These are phyloP conservation scores for Xanthia togata DNA, from an alignment of 2,888 invertebrate species.

Conservation along the genomic window DNA sequence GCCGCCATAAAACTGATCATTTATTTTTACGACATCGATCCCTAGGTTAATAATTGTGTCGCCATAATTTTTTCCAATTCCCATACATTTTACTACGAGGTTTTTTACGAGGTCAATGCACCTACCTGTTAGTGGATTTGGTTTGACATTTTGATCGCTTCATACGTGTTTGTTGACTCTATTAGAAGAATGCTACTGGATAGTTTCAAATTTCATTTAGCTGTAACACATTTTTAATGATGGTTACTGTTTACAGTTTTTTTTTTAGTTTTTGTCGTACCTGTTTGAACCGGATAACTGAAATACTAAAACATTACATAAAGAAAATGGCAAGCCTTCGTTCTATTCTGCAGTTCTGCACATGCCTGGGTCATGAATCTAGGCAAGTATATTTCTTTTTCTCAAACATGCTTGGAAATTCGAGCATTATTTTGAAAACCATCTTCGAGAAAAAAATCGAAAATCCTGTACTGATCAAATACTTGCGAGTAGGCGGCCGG, in stretches of 20 bases:
- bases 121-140: slow-evolving; percentile 50
- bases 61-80: slow-evolving; percentile 77
- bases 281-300: neutral
- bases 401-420: too few relatives aligned
- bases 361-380: neutral
- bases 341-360: neutral
- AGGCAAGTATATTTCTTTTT: neutral
- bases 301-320: neutral
- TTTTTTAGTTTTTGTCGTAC: neutral
- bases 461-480: too few relatives aligned
- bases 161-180: slow-evolving; percentile 34
- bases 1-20: slow-evolving; percentile 83
- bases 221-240: neutral
- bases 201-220: neutral
- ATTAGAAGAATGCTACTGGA: slow-evolving; percentile 18
- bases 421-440: too few relatives aligned
- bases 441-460: too few relatives aligned
- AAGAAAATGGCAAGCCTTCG: neutral
- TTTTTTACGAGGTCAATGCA: slow-evolving; percentile 62
- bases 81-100: slow-evolving; percentile 68
- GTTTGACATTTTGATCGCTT: slow-evolving; percentile 53
- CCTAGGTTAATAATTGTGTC: slow-evolving; percentile 84
- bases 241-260: neutral
- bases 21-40: slow-evolving; percentile 85
- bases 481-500: too few relatives aligned